These are phyloP conservation scores for Thaumetopoea pityocampa DNA, from an alignment of 1,140 invertebrate species.

Conservation along the genomic window DNA sequence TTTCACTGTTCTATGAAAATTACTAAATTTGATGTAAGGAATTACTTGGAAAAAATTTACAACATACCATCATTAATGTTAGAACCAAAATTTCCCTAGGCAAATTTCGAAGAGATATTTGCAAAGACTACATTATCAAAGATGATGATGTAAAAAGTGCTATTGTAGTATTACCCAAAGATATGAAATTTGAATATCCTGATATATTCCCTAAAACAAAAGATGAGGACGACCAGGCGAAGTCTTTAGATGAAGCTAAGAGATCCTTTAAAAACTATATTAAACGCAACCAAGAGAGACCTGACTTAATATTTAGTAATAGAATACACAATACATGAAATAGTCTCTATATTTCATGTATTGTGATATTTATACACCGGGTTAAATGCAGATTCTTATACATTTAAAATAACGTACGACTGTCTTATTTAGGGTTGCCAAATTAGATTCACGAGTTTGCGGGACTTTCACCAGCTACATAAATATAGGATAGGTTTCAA, in stretches of 20 bases:
- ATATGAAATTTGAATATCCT: conserved; percentile 77
- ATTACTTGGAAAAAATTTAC: conserved; percentile 97
- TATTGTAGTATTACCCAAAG: conserved; percentile 84
- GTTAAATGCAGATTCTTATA: too few species aligned
- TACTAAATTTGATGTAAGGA: conserved; percentile 91
- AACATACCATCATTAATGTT: conserved; percentile 86
- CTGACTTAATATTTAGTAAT: too few species aligned
- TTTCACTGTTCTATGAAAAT: conserved; percentile 93
- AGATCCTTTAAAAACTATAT: conserved; percentile 65
- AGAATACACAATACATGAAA: too few species aligned
- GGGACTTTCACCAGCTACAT: too few species aligned
- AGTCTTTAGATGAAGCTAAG: conserved; percentile 68
- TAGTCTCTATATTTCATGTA: too few species aligned
- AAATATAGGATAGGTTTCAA: too few species aligned
- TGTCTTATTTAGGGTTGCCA: too few species aligned
- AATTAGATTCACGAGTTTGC: too few species aligned
- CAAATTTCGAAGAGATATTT: conserved; percentile 67
- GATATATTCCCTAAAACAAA: conserved; percentile 68
- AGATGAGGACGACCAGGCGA: conserved; percentile 61
- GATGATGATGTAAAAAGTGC: conserved; percentile 91
- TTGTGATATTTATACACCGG: too few species aligned
- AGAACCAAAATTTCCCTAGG: conserved; percentile 83
- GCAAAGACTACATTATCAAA: conserved; percentile 82
- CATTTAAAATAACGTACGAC: too few species aligned
- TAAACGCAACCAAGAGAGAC: conserved; percentile 70